Conservation (phyloP, 2,797 vertebrate genomes). For the Argentina silus region DNA sequence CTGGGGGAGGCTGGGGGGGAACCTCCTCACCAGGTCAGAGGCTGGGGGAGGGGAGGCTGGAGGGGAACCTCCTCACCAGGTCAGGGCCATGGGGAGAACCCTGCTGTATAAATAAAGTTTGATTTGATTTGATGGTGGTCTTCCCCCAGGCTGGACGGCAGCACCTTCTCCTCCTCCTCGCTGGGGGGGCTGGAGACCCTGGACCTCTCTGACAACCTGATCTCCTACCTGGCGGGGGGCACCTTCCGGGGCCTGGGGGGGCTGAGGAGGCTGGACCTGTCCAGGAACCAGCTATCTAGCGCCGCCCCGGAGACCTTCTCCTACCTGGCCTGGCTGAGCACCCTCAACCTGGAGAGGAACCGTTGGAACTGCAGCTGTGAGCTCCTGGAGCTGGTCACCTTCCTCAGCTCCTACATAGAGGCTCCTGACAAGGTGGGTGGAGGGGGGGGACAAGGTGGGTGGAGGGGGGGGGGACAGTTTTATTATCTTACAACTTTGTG, state of each 20-base stretch:
- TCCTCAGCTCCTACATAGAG: constrained; percentile 75
- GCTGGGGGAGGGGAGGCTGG: no score
- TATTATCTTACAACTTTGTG: no score
- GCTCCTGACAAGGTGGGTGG: constrained; percentile 63
- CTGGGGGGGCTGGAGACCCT: constrained; percentile 76
- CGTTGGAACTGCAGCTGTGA: constrained; percentile 82
- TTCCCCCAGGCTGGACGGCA: constrained; percentile 67
- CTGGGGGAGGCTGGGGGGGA: no score
- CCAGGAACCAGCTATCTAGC: constrained; percentile 76
- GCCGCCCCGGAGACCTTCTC: constrained; percentile 75
- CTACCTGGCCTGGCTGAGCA: constrained; percentile 73
- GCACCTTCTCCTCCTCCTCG: constrained; percentile 67
- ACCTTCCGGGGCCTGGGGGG: constrained; percentile 71
- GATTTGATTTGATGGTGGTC: no score
- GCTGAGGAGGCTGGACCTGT: constrained; percentile 79
- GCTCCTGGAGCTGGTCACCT: constrained; percentile 69
- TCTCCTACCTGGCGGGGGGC: constrained; percentile 69
- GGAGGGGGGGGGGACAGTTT: no score
- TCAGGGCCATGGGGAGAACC: no score
- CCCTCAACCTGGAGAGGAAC: constrained; percentile 80
- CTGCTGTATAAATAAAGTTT: no score
- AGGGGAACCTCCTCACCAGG: no score
- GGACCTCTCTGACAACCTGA: constrained; percentile 83
- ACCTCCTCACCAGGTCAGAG: no score
- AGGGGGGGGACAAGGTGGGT: neutral